A percentile compares a stretch with the other conserved stretches of the same genome.
phyloP scores from a whole-genome alignment of 1,140 invertebrate species.

The Panonychus citri region DNA sequence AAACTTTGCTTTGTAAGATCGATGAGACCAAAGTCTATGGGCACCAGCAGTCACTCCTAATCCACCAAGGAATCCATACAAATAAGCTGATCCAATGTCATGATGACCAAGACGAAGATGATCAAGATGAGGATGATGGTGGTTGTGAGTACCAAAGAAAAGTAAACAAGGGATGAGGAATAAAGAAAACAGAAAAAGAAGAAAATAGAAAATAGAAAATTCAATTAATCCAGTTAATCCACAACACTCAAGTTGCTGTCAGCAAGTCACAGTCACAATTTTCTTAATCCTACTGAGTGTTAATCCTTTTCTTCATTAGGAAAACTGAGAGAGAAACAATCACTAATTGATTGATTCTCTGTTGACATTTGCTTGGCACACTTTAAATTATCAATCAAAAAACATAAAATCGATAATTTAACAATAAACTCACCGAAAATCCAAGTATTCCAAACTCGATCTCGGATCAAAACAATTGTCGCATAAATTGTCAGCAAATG shows the following conservation, averaged over 20 bases:
- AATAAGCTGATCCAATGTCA: neutral
- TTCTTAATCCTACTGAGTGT: too few species aligned
- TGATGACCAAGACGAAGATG: neutral
- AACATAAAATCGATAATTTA: too few species aligned
- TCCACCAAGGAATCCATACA: neutral
- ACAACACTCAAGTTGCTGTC: too few species aligned
- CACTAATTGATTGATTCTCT: neutral
- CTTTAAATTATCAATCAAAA: neutral
- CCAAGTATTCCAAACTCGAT: neutral
- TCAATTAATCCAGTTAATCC: too few species aligned
- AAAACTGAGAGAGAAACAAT: neutral
- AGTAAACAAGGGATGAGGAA: too few species aligned
- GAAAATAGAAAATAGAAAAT: neutral
- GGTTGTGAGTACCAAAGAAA: too few species aligned
- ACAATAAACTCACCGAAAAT: neutral
- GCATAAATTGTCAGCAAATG: constrained; percentile 8
- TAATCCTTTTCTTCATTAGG: too few species aligned
- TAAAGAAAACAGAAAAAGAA: too few species aligned
- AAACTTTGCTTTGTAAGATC: constrained; percentile 28
- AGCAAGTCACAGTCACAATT: too few species aligned
- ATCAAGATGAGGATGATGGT: neutral
- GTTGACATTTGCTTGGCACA: neutral
- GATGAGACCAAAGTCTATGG: constrained; percentile 31
- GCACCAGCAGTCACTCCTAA: constrained; percentile 19
- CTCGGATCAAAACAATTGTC: neutral